phyloP scores from a whole-genome alignment of 2,888 invertebrate genomes.

The Erebia aethiops region DNA sequence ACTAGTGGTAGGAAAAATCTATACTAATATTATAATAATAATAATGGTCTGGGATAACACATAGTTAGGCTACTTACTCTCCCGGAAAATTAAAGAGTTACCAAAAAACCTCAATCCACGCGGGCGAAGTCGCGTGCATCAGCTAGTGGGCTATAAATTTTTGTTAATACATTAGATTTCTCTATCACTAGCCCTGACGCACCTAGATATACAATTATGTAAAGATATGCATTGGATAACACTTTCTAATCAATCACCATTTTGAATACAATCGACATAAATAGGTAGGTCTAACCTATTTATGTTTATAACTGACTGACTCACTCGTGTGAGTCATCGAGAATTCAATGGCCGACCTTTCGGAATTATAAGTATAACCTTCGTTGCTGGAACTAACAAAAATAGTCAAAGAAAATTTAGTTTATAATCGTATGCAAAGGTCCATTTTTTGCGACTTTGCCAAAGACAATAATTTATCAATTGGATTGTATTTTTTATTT shows the following conservation, averaged over 20 bases:
- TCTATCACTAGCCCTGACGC: background rate
- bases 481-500: background rate
- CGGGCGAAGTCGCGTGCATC: too few species aligned
- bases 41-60: too few species aligned
- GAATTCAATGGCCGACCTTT: constrained; percentile 20
- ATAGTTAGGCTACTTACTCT: too few species aligned
- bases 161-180: too few species aligned
- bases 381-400: constrained; percentile 13
- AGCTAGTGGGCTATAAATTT: too few species aligned
- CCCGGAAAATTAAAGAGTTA: too few species aligned
- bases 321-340: constrained; percentile 16
- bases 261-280: constrained; percentile 27
- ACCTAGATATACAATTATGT: background rate
- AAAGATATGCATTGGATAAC: constrained; percentile 13
- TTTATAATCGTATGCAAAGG: constrained; percentile 2
- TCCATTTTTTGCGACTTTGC: background rate
- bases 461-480: background rate
- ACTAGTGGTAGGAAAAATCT: too few species aligned
- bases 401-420: background rate
- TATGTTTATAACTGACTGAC: background rate
- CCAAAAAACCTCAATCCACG: too few species aligned
- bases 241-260: constrained; percentile 22
- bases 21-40: too few species aligned
- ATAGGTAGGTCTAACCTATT: constrained; percentile 11
- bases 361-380: constrained; percentile 15